phyloP scores from a whole-genome alignment of 2,888 invertebrate species.

The Sphinx pinastri region DNA sequence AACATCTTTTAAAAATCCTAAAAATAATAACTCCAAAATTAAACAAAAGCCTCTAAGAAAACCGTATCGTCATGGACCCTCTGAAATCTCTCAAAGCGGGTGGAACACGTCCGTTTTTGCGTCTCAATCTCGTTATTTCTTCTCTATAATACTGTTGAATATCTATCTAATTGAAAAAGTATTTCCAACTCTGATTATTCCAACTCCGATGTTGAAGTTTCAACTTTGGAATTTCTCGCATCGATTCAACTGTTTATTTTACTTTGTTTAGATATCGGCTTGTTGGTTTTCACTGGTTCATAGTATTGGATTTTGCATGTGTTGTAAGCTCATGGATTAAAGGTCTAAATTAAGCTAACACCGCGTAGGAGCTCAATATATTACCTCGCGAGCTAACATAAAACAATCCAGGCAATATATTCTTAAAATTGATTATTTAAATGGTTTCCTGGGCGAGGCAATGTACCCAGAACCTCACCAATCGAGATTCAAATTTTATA shows the following conservation, averaged over 20 bases:
- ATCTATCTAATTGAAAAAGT: conserved; percentile 24
- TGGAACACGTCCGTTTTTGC: not conserved
- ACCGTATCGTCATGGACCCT: not conserved
- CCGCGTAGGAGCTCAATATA: too few relatives aligned
- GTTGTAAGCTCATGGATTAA: too few relatives aligned
- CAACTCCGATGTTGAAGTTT: conserved; percentile 4
- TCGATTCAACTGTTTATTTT: not conserved
- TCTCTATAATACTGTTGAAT: conserved; percentile 13
- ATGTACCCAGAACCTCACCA: too few relatives aligned
- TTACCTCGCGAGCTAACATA: too few relatives aligned
- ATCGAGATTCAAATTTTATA: too few relatives aligned
- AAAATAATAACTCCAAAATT: too few relatives aligned
- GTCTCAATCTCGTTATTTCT: conserved; percentile 19
- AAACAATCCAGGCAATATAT: too few relatives aligned
- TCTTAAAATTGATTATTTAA: too few relatives aligned
- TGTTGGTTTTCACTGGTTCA: not conserved
- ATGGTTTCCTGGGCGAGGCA: too few relatives aligned
- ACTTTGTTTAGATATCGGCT: not conserved
- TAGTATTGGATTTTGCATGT: not conserved
- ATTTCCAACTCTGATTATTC: conserved; percentile 22
- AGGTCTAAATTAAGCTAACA: too few relatives aligned
- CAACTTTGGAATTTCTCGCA: not conserved
- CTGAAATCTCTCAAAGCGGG: conserved; percentile 7
- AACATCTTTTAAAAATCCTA: too few relatives aligned
- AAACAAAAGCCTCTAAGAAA: not conserved